Conservation (phyloP, 2,888 invertebrate genomes). For the Drosophila ustulata region DNA sequence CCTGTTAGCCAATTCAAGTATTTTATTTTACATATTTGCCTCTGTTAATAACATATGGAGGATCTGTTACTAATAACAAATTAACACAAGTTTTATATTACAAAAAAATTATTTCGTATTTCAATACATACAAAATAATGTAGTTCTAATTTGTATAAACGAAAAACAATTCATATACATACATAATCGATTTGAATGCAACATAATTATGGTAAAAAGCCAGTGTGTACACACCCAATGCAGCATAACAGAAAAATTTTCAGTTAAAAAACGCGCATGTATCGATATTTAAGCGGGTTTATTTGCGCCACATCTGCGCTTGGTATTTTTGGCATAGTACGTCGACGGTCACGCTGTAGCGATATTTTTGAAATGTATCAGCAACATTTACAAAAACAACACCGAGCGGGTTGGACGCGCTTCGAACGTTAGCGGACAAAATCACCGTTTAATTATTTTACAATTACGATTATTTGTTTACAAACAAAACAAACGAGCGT, state of each 20-base stretch:
- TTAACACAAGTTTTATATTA: too few species aligned
- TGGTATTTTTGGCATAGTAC: conserved; percentile 23
- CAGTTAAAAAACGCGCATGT: not conserved
- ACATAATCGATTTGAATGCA: not conserved
- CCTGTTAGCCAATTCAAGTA: not conserved
- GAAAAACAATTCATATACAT: not conserved
- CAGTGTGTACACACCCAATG: not conserved
- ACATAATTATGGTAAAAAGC: not conserved
- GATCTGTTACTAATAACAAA: not conserved
- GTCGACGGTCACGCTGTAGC: conserved; percentile 33
- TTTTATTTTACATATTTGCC: not conserved
- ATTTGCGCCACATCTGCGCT: conserved; percentile 1
- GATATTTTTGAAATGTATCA: conserved; percentile 40
- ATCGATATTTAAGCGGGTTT: conserved; percentile 2
- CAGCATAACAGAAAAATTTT: not conserved
- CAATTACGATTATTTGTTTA: conserved; percentile 64
- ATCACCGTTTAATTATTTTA: conserved; percentile 59
- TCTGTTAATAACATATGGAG: not conserved
- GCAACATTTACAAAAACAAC: conserved; percentile 60
- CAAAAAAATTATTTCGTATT: too few species aligned
- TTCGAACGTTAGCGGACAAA: conserved; percentile 48
- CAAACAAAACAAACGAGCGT: conserved; percentile 46
- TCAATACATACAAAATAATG: too few species aligned
- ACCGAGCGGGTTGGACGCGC: conserved; percentile 56
- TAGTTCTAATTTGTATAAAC: not conserved